Conservation (phyloP, 2,113 vertebrate genomes). For the Onychostruthus taczanowskii region DNA sequence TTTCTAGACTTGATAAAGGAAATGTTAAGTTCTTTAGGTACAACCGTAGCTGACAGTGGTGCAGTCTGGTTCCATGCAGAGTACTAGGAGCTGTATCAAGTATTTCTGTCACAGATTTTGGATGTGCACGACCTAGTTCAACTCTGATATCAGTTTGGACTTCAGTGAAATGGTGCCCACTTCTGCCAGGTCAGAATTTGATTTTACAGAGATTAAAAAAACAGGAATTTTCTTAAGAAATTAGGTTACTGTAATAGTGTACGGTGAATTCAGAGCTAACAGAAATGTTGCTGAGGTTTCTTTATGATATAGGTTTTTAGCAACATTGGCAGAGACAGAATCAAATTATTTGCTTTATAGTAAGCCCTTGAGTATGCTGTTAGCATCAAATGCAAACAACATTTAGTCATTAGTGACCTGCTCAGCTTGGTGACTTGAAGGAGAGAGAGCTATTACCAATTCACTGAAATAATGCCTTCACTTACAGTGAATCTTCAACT, state of each 20-base stretch:
- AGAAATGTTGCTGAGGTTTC: not conserved
- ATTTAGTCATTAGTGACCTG: slow-evolving; percentile 41
- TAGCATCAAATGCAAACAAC: not conserved
- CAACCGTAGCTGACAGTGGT: not conserved
- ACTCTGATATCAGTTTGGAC: not conserved
- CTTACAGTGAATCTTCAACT: not conserved
- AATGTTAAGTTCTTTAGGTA: not conserved
- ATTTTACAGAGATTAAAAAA: not conserved
- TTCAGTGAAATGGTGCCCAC: not conserved
- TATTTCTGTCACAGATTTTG: not conserved
- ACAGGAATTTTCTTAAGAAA: not conserved
- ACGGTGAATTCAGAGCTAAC: not conserved
- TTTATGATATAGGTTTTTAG: not conserved
- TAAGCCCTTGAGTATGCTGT: not conserved
- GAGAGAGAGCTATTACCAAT: not conserved
- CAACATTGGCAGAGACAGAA: not conserved
- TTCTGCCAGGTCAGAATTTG: not conserved
- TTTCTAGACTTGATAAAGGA: not conserved
- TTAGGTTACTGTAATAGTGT: not conserved
- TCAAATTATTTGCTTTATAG: not conserved
- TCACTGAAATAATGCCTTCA: not conserved
- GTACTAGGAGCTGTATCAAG: not conserved
- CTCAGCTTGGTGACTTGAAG: slow-evolving; percentile 4
- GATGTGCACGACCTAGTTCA: not conserved
- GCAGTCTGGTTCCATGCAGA: not conserved